Conservation (phyloP, 2,888 invertebrate genomes). For the Ferdinandea cuprea region DNA sequence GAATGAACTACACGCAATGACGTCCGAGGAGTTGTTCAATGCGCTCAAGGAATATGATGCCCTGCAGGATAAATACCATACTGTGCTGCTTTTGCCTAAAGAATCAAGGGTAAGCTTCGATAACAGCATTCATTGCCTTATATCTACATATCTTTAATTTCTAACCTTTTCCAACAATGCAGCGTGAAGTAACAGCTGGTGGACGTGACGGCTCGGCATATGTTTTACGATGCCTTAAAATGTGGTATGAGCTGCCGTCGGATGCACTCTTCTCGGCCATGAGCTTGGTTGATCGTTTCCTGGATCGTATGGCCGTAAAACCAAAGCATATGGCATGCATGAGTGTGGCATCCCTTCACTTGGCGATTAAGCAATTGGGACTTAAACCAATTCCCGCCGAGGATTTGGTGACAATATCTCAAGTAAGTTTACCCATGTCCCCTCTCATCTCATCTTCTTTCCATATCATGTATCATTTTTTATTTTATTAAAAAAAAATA, state of each 20-base stretch:
- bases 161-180: slow-evolving; percentile 1
- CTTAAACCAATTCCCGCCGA: slow-evolving; percentile 86
- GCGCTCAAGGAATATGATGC: slow-evolving; percentile 88
- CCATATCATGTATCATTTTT: slow-evolving; percentile 75
- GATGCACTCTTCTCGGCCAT: slow-evolving; percentile 91
- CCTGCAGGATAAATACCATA: slow-evolving; percentile 89
- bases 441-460: not conserved
- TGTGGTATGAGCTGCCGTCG: slow-evolving; percentile 92
- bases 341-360: slow-evolving; percentile 92
- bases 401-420: slow-evolving; percentile 86
- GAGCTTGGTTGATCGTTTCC: slow-evolving; percentile 91
- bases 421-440: slow-evolving; percentile 77
- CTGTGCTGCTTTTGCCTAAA: slow-evolving; percentile 86
- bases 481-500: slow-evolving; percentile 84
- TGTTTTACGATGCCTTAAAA: slow-evolving; percentile 91
- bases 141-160: not conserved
- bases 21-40: slow-evolving; percentile 83
- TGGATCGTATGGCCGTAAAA: slow-evolving; percentile 91
- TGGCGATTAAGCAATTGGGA: slow-evolving; percentile 89
- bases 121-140: not conserved
- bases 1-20: slow-evolving; percentile 79
- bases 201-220: slow-evolving; percentile 92
- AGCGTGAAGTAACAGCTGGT: slow-evolving; percentile 89
- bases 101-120: slow-evolving; percentile 85
- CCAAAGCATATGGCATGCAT: slow-evolving; percentile 95